These are phyloP conservation scores for Lepisosteus oculatus DNA, from an alignment of 2,113 vertebrate genomes.

Conservation along the genomic window DNA sequence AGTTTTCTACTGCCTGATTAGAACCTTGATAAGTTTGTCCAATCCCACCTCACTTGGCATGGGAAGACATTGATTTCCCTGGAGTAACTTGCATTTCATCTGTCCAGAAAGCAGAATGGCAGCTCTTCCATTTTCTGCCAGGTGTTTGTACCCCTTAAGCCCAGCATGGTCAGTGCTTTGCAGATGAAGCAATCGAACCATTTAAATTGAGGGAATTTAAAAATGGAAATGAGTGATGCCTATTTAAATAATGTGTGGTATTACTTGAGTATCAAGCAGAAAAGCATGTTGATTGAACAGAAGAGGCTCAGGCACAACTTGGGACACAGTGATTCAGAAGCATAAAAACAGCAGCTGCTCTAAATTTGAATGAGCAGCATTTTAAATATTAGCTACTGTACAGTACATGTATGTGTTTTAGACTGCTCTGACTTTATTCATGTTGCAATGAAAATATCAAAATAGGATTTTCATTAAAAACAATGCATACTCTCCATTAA, in stretches of 20 bases:
- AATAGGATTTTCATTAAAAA: too few relatives aligned
- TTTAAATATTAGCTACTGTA: not conserved
- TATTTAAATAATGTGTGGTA: slow-evolving; percentile 33
- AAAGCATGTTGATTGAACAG: slow-evolving; percentile 23
- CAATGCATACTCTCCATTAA: too few relatives aligned
- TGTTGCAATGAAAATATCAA: too few relatives aligned
- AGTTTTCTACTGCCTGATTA: slow-evolving; percentile 30
- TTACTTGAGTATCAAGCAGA: slow-evolving; percentile 20
- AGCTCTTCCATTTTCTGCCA: not conserved
- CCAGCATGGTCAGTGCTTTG: slow-evolving; percentile 1
- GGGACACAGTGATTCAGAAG: not conserved
- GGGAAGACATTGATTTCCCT: slow-evolving; percentile 31
- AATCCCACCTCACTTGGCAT: slow-evolving; percentile 17
- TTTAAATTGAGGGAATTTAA: slow-evolving; percentile 20
- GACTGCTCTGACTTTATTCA: too few relatives aligned
- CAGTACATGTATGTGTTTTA: too few relatives aligned
- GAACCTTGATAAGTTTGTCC: slow-evolving; percentile 23
- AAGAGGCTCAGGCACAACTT: slow-evolving; percentile 1
- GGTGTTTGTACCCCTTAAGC: not conserved
- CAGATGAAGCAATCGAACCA: slow-evolving; percentile 25
- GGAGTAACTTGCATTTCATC: slow-evolving; percentile 6
- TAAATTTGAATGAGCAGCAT: slow-evolving; percentile 1
- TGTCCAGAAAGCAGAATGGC: slow-evolving; percentile 9
- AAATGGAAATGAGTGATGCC: slow-evolving; percentile 17
- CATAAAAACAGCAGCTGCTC: slow-evolving; percentile 3